A percentile compares a stretch with the other conserved stretches of the same genome.
Evolutionary conservation across 2,888 invertebrate species (phyloP).

Genomic region (Drosophila monieri): DNA sequence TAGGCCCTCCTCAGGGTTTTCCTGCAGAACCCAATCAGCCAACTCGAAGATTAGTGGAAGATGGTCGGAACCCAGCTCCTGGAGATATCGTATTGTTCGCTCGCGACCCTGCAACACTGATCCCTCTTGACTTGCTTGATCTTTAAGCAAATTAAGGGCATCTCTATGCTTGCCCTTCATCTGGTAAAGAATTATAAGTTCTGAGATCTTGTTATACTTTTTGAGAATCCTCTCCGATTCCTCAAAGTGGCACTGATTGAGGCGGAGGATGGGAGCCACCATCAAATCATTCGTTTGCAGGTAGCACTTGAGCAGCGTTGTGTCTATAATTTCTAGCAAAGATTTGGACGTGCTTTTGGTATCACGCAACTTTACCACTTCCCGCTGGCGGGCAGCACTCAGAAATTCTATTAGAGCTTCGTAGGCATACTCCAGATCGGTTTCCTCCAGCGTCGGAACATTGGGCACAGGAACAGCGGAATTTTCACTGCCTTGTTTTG

Average conservation of each 20-base stretch:
- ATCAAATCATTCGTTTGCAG: conserved; percentile 97
- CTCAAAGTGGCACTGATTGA: conserved; percentile 96
- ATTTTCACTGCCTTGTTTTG: conserved; percentile 67
- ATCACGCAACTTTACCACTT: conserved; percentile 81
- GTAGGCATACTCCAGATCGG: conserved; percentile 94
- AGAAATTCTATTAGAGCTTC: conserved; percentile 95
- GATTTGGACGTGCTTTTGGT: conserved; percentile 78
- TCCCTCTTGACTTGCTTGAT: conserved; percentile 87
- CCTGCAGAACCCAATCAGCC: conserved; percentile 95
- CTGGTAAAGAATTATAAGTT: conserved; percentile 97
- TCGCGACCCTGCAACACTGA: conserved; percentile 92
- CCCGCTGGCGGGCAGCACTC: conserved; percentile 88
- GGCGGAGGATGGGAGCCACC: conserved; percentile 94
- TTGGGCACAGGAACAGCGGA: conserved; percentile 46
- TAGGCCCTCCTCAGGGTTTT: conserved; percentile 94
- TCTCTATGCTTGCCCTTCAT: conserved; percentile 96
- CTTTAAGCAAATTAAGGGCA: conserved; percentile 93
- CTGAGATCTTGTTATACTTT: conserved; percentile 94
- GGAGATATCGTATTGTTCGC: conserved; percentile 95
- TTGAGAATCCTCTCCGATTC: conserved; percentile 96
- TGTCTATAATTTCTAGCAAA: conserved; percentile 96
- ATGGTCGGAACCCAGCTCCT: conserved; percentile 92
- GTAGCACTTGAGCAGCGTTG: conserved; percentile 98
- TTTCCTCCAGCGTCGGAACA: conserved; percentile 87
- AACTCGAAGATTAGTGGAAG: conserved; percentile 96